Conservation (phyloP, 2,113 vertebrate genomes). For the Gymnorhina tibicen region DNA sequence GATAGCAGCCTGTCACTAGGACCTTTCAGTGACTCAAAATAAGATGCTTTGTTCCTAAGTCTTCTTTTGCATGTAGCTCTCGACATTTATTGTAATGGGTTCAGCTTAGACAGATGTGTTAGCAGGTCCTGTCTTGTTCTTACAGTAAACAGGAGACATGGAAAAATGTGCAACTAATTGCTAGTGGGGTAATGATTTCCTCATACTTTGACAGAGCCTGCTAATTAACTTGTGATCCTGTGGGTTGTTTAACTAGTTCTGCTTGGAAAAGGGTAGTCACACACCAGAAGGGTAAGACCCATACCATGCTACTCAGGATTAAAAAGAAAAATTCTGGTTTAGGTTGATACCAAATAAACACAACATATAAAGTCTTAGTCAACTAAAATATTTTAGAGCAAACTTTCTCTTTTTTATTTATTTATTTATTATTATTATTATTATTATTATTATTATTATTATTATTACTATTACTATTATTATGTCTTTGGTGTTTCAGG, state of each 20-base stretch:
- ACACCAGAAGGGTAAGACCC: neutral
- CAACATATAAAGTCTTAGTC: neutral
- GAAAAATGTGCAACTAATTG: neutral
- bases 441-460: too few relatives aligned
- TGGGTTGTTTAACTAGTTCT: neutral
- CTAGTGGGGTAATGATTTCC: neutral
- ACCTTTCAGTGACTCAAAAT: neutral
- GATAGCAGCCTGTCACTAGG: neutral
- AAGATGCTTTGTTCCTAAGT: neutral
- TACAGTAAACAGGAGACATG: neutral
- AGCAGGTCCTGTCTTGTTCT: neutral
- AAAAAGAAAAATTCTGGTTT: neutral
- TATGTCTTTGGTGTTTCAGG: neutral
- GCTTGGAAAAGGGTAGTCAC: neutral
- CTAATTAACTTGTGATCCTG: neutral
- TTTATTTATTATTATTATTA: too few relatives aligned
- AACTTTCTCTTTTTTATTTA: neutral
- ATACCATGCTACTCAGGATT: neutral
- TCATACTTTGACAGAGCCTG: neutral
- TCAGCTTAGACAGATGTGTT: neutral
- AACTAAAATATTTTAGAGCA: neutral
- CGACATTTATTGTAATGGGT: neutral
- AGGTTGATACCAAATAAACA: neutral
- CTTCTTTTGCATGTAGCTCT: neutral
- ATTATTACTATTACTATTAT: neutral